Evolutionary conservation across 1,140 invertebrate genomes (phyloP).

Genomic region (Hormaphis cornu): DNA sequence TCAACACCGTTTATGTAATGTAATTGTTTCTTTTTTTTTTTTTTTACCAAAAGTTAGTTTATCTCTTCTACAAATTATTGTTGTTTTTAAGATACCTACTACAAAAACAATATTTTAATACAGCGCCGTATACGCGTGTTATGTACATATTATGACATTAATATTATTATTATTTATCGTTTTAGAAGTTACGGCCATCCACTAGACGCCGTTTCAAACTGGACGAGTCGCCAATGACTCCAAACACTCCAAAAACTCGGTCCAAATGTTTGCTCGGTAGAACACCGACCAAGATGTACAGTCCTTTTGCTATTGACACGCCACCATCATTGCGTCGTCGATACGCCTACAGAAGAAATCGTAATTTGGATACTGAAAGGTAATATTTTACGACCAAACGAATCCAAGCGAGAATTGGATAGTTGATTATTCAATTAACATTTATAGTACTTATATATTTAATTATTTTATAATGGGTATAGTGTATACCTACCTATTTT

Average conservation of each 20-base stretch:
- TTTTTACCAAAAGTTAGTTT: too few species aligned
- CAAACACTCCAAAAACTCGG: constrained; percentile 46
- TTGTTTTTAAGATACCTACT: too few species aligned
- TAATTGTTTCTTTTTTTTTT: too few species aligned
- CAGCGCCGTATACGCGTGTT: too few species aligned
- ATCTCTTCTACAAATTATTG: too few species aligned
- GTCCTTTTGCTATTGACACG: constrained; percentile 54
- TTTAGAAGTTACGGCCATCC: constrained; percentile 49
- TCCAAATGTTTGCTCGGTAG: constrained; percentile 49
- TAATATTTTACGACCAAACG: too few species aligned
- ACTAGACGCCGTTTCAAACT: constrained; percentile 50
- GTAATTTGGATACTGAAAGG: background rate
- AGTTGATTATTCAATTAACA: too few species aligned
- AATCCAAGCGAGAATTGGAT: too few species aligned
- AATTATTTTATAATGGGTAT: too few species aligned
- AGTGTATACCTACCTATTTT: too few species aligned
- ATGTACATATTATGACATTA: background rate
- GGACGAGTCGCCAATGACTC: constrained; percentile 48
- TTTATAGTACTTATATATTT: too few species aligned
- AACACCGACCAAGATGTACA: constrained; percentile 55
- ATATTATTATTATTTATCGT: background rate
- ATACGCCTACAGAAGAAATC: constrained; percentile 15
- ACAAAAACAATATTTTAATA: background rate
- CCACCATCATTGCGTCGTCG: constrained; percentile 38
- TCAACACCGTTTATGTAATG: too few species aligned